These are phyloP conservation scores for Galerucella nymphaeae DNA, from an alignment of 2,888 invertebrate species.

Conservation along the genomic window DNA sequence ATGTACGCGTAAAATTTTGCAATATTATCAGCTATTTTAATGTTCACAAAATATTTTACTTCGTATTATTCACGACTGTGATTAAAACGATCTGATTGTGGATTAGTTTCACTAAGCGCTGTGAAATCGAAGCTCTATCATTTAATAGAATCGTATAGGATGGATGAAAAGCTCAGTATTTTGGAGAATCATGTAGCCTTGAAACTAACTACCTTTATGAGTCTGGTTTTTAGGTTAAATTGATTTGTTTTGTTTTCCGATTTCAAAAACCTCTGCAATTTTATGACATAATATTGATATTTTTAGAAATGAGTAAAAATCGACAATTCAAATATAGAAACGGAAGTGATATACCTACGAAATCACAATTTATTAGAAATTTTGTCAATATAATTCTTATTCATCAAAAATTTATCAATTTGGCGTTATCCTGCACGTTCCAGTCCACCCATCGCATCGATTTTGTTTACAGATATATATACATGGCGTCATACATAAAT, in stretches of 20 bases:
- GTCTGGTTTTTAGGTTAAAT: too few relatives aligned
- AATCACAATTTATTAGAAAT: neutral
- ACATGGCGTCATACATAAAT: slow-evolving; percentile 25
- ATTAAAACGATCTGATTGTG: too few relatives aligned
- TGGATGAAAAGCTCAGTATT: too few relatives aligned
- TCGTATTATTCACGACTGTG: neutral
- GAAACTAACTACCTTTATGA: too few relatives aligned
- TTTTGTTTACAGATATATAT: slow-evolving; percentile 29
- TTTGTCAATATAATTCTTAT: slow-evolving; percentile 4
- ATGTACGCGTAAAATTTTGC: neutral
- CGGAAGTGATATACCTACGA: neutral
- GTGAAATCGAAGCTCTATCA: too few relatives aligned
- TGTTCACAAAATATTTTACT: neutral
- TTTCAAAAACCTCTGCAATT: neutral
- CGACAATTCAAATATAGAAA: neutral
- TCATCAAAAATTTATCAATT: neutral
- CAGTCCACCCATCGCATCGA: slow-evolving; percentile 7
- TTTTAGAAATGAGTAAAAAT: neutral
- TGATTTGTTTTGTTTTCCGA: neutral
- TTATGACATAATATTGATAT: neutral
- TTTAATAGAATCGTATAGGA: too few relatives aligned
- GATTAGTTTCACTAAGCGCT: too few relatives aligned
- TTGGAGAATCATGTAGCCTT: too few relatives aligned
- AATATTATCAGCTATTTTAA: neutral
- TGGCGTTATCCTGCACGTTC: neutral